Percentiles rank a stretch among this genome's conserved stretches.
Conservation (phyloP, 2,113 vertebrate species). For the Takifugu flavidus region DNA sequence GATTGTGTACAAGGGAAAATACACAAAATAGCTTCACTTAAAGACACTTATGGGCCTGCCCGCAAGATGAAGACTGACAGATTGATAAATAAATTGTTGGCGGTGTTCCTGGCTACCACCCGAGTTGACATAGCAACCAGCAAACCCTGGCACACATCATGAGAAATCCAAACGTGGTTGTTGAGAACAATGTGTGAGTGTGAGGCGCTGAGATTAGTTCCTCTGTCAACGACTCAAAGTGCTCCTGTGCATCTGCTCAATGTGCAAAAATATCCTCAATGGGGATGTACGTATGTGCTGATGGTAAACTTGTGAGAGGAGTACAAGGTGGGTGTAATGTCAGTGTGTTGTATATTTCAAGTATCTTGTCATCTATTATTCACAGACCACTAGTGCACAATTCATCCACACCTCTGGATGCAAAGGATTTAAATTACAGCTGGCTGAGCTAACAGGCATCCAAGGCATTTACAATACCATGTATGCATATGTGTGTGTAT, state of each 20-base stretch:
- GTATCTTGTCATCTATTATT: too few relatives aligned
- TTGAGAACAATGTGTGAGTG: conserved; percentile 16
- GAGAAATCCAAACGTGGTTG: conserved; percentile 24
- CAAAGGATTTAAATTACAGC: too few relatives aligned
- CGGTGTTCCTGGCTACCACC: conserved; percentile 13
- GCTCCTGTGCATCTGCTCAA: not conserved
- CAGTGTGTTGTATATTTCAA: too few relatives aligned
- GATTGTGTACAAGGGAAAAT: too few relatives aligned
- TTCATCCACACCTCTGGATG: too few relatives aligned
- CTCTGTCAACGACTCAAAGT: not conserved
- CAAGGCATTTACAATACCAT: conserved; percentile 4
- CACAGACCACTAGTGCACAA: too few relatives aligned
- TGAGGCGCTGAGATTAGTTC: conserved; percentile 27
- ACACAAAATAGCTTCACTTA: too few relatives aligned
- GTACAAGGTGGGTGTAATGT: too few relatives aligned
- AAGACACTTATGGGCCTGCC: too few relatives aligned
- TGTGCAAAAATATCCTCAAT: conserved; percentile 14
- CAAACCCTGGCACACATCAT: conserved; percentile 22
- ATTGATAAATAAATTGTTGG: conserved; percentile 12
- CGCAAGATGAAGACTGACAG: not conserved
- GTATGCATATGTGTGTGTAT: conserved; percentile 11
- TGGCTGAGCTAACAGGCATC: not conserved
- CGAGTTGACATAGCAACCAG: conserved; percentile 50
- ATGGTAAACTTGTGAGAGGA: too few relatives aligned
- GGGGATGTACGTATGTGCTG: too few relatives aligned